These are phyloP conservation scores for Neotoma lepida DNA, from an alignment of 2,113 vertebrate genomes.

Conservation along the genomic window DNA sequence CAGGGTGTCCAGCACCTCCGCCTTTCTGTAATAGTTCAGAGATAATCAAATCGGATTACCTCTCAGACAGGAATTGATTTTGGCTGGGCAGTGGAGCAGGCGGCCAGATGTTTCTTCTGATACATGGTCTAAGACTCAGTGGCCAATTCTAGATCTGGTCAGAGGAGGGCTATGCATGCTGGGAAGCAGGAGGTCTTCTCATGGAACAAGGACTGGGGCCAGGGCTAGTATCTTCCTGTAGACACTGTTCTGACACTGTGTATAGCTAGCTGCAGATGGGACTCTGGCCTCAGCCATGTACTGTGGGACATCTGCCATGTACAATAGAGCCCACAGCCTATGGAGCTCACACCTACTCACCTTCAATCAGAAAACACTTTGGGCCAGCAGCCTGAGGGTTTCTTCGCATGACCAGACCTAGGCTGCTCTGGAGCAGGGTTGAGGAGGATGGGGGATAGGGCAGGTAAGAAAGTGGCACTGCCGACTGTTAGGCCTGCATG, in stretches of 20 bases:
- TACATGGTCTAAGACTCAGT: constrained; percentile 53
- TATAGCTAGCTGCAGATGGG: background rate
- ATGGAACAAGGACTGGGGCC: background rate
- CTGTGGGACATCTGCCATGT: background rate
- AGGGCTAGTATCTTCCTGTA: background rate
- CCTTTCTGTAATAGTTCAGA: constrained; percentile 25
- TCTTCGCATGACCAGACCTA: too few relatives aligned
- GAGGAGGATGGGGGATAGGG: background rate
- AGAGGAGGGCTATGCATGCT: constrained; percentile 50
- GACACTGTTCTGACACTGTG: background rate
- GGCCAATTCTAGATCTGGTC: constrained; percentile 52
- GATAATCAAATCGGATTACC: background rate
- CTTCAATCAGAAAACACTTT: constrained; percentile 72
- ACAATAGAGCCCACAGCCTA: constrained; percentile 59
- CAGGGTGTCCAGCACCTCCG: background rate
- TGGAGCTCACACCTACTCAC: constrained; percentile 67
- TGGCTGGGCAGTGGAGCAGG: background rate
- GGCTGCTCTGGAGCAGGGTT: background rate
- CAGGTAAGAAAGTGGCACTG: background rate
- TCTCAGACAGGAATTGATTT: constrained; percentile 58
- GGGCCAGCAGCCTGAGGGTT: constrained; percentile 57
- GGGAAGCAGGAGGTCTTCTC: background rate
- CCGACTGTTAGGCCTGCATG: background rate
- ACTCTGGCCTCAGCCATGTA: background rate
- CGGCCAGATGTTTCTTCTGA: constrained; percentile 49